These are phyloP conservation scores for Scaptomyza cyrtandrae DNA, from an alignment of 2,888 invertebrate genomes.

Conservation along the genomic window DNA sequence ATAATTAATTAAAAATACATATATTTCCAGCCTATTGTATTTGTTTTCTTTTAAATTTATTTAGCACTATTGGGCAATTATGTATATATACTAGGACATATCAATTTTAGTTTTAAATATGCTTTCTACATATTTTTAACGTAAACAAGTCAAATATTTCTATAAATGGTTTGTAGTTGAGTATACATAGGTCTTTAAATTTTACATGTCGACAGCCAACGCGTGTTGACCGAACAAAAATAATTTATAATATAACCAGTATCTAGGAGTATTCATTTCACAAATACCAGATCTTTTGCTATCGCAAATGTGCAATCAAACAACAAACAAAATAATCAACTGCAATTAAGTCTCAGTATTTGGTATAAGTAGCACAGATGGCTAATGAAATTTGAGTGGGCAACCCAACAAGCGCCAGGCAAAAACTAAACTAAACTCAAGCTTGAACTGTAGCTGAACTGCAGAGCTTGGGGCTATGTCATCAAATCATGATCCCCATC, in stretches of 20 bases:
- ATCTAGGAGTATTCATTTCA: slow-evolving; percentile 1
- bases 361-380: slow-evolving; percentile 61
- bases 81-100: no score
- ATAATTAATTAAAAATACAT: no score
- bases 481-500: slow-evolving; percentile 68
- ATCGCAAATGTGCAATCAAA: slow-evolving; percentile 47
- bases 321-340: slow-evolving; percentile 57
- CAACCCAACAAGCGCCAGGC: slow-evolving; percentile 42
- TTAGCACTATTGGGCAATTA: no score
- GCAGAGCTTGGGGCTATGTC: slow-evolving; percentile 42
- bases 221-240: not conserved
- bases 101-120: no score
- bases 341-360: slow-evolving; percentile 44
- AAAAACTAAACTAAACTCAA: slow-evolving; percentile 11
- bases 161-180: not conserved
- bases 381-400: slow-evolving; percentile 71
- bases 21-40: no score
- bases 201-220: not conserved
- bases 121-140: no score
- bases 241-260: not conserved
- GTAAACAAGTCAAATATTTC: no score
- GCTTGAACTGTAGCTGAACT: slow-evolving; percentile 1
- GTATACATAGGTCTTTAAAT: not conserved
- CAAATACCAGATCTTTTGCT: slow-evolving; percentile 11
- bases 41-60: no score